These are phyloP conservation scores for Hydra vulgaris DNA, from an alignment of 30 jellyfish, hydroid and myxozoan species.

Conservation along the genomic window DNA sequence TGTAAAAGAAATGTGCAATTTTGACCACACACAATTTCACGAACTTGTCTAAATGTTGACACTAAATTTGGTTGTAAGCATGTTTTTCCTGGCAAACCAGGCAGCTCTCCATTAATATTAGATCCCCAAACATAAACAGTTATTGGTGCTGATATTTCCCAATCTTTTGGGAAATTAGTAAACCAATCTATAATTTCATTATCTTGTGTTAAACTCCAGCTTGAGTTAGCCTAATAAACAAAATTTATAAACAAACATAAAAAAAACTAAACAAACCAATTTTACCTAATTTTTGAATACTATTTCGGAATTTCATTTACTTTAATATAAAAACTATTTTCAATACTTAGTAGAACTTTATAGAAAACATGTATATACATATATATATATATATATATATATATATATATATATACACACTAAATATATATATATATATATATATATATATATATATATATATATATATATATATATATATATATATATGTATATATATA, in stretches of 20 bases:
- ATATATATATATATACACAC: no score
- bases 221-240: conserved; percentile 35
- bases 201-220: conserved; percentile 69
- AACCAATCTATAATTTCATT: conserved; percentile 71
- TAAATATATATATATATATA: no score
- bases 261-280: background rate
- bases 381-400: no score
- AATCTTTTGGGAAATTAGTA: conserved; percentile 52
- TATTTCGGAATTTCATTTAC: no score
- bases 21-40: conserved; percentile 83
- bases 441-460: no score
- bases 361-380: no score
- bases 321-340: no score
- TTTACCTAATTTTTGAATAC: background rate
- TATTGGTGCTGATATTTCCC: conserved; percentile 65
- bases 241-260: background rate
- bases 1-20: conserved; percentile 78
- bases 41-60: conserved; percentile 44
- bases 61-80: conserved; percentile 43
- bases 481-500: no score
- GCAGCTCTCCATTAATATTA: conserved; percentile 71
- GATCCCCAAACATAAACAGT: conserved; percentile 80
- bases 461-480: no score
- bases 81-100: conserved; percentile 39
- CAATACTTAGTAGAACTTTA: no score